Percentiles rank a stretch among this genome's conserved stretches.
phyloP scores from a whole-genome alignment of 1,140 invertebrate species.

The Papilio glaucus region DNA sequence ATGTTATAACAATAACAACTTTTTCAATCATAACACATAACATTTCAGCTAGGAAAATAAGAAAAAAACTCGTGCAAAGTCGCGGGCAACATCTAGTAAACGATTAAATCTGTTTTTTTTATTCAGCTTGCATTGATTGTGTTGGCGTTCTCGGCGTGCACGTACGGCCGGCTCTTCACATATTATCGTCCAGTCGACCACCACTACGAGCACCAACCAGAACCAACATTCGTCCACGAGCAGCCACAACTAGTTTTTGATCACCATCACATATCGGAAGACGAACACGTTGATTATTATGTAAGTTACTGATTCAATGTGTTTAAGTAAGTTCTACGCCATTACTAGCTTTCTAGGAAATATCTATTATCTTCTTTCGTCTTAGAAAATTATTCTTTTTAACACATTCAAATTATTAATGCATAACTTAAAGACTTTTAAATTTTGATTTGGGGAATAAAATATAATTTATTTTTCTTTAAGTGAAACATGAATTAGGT shows the following conservation, averaged over 20 bases:
- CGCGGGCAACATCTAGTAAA: no score
- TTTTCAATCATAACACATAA: no score
- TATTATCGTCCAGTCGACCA: constrained; percentile 50
- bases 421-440: no score
- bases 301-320: constrained; percentile 53
- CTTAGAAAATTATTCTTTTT: no score
- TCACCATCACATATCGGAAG: constrained; percentile 68
- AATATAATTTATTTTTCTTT: no score
- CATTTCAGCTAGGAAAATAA: no score
- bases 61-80: no score
- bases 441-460: no score
- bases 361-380: background rate
- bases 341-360: background rate
- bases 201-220: constrained; percentile 43
- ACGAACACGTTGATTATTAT: constrained; percentile 76
- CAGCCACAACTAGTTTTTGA: constrained; percentile 57
- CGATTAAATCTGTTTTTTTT: background rate
- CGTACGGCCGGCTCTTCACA: constrained; percentile 55
- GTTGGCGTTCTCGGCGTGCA: constrained; percentile 53
- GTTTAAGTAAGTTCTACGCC: background rate
- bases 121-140: constrained; percentile 57
- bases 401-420: no score
- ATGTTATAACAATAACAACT: no score
- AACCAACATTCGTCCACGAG: constrained; percentile 47
- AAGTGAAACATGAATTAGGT: no score